These are phyloP conservation scores for Luffia ferchaultella DNA, from an alignment of 2,888 invertebrate genomes.

Conservation along the genomic window DNA sequence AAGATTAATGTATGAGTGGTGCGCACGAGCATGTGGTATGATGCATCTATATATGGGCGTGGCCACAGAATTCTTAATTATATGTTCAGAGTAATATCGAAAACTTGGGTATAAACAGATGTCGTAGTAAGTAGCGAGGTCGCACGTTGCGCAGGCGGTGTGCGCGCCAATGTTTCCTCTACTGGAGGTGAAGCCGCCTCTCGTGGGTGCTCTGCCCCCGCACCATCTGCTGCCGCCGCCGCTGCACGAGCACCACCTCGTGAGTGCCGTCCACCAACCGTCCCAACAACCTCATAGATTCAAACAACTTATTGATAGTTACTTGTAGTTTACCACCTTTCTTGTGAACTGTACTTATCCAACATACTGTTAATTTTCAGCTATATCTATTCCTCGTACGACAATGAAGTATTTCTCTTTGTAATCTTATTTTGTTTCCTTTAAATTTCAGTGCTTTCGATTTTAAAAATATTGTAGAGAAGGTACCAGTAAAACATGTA, in stretches of 20 bases:
- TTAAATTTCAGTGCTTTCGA: no score
- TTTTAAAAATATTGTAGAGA: no score
- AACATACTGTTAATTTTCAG: slow-evolving; percentile 5
- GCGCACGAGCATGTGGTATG: no score
- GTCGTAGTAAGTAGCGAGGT: neutral
- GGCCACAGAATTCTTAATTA: no score
- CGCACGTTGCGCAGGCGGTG: slow-evolving; percentile 39
- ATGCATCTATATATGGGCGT: no score
- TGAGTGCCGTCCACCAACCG: slow-evolving; percentile 37
- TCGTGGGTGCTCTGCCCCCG: slow-evolving; percentile 58
- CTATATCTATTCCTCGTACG: slow-evolving; percentile 7
- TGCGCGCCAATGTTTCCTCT: slow-evolving; percentile 64
- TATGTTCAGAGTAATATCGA: no score
- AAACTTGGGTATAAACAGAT: no score
- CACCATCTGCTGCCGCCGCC: slow-evolving; percentile 66
- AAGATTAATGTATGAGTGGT: no score
- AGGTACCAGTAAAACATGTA: no score
- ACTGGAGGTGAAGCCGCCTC: slow-evolving; percentile 62
- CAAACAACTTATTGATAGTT: no score
- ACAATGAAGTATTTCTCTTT: no score
- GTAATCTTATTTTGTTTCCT: no score
- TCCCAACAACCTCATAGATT: slow-evolving; percentile 20
- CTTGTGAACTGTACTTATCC: slow-evolving; percentile 8
- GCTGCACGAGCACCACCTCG: slow-evolving; percentile 73
- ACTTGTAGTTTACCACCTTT: neutral